Evolutionary conservation across 2,797 vertebrate species (phyloP), one percentile per base, ranked within the genome.

Genomic region (Telmatherina bonti): DNA sequence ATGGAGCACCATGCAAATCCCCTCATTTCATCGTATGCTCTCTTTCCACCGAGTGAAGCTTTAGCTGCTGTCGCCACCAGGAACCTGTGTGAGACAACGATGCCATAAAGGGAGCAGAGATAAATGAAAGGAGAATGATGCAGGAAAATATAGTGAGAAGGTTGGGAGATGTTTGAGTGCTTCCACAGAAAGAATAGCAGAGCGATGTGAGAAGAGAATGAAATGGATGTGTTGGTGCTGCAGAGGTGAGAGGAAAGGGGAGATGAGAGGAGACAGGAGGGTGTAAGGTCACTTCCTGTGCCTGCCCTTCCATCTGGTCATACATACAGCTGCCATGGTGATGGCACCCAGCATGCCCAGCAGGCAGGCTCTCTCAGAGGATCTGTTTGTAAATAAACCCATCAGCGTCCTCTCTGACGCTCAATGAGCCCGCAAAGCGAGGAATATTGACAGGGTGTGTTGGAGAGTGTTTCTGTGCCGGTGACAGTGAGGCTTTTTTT

Each of bases 1-100:
- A 89, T 84, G 62, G 65, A 85, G 74, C 49, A 64, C 76, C 84
- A 79, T 5, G 51, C 77, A 88, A 92, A 89, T 86, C 81, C 84
- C 72, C 73, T 87, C 62, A 64, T 83, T 88, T 88, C 72, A 83
- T 75, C 86, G 74, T 80, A 18, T 45, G 58, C 75, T 43, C 61
- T 57, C 67, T 72, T 57, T 73, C 33, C 38, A 30, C 68, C 61
- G 78, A 76, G 74, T 61, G 47, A 58, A 58, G 79, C 76, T 85
- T 82, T 83, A 62, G 67, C 62, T 71, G 66, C 74, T 72, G 78
- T 68, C 74, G 80, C 79, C 76, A 54, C 72, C 67, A 54, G 64
- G 60, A 84, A 74, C 62, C 66, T 30, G 4, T 63, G 43, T 58
- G 58, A 78, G 76, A 62, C 38, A 30, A 71, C 56, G 8, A 51